Percentiles rank a stretch among this genome's conserved stretches.
phyloP scores from a whole-genome alignment of 2,888 invertebrate genomes.

The Heliconius sara region DNA sequence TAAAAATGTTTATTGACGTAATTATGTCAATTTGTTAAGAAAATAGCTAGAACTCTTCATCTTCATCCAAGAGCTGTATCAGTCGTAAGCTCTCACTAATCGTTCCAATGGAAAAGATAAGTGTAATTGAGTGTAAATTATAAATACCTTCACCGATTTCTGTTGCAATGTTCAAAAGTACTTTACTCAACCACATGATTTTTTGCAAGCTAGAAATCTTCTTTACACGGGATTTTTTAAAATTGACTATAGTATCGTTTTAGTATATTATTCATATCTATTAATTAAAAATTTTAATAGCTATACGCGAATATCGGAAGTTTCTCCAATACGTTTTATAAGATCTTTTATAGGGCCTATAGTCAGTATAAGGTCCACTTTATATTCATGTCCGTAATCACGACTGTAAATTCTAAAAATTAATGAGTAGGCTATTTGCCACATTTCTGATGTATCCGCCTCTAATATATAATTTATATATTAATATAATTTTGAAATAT shows the following conservation, averaged over 20 bases:
- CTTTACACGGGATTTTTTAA: not conserved
- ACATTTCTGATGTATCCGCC: slow-evolving; percentile 64
- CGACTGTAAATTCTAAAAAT: slow-evolving; percentile 70
- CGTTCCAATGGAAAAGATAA: slow-evolving; percentile 71
- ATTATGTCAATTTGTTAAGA: not conserved
- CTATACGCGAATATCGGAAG: slow-evolving; percentile 34
- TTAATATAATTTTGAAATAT: slow-evolving; percentile 5
- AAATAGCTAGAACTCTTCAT: slow-evolving; percentile 57
- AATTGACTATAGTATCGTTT: not conserved
- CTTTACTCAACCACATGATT: slow-evolving; percentile 74
- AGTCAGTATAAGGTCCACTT: slow-evolving; percentile 73
- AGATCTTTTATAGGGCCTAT: slow-evolving; percentile 70
- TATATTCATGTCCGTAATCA: slow-evolving; percentile 73
- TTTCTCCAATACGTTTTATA: slow-evolving; percentile 59
- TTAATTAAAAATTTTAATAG: not conserved
- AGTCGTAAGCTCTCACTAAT: slow-evolving; percentile 68
- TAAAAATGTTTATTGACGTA: not conserved
- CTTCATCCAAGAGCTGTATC: slow-evolving; percentile 72
- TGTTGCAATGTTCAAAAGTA: slow-evolving; percentile 67
- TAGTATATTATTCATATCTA: slow-evolving; percentile 1
- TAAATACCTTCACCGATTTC: slow-evolving; percentile 68
- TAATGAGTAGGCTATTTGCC: slow-evolving; percentile 78
- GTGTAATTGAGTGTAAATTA: slow-evolving; percentile 68
- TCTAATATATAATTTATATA: slow-evolving; percentile 11
- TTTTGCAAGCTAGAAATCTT: not conserved